These are phyloP conservation scores for Heptranchias perlo DNA, from an alignment of 2,113 vertebrate genomes.

Conservation along the genomic window DNA sequence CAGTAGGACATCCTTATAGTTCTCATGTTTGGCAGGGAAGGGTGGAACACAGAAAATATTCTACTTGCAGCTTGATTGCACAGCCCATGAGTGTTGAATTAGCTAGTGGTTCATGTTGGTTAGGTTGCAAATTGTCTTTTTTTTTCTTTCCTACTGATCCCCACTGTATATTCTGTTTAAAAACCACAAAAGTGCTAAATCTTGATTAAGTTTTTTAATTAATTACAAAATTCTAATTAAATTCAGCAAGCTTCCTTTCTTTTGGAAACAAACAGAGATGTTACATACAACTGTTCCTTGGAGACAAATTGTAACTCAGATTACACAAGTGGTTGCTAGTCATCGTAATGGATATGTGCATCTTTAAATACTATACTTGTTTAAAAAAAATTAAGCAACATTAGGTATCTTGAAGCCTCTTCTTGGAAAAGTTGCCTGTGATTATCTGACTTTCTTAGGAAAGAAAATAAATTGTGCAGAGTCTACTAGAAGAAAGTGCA, in stretches of 20 bases:
- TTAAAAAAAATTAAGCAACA: background rate
- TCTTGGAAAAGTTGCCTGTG: background rate
- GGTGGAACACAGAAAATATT: background rate
- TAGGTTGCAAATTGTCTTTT: background rate
- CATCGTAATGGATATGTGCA: background rate
- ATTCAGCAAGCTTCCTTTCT: background rate
- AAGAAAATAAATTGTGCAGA: background rate
- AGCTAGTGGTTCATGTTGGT: background rate
- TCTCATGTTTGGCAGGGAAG: background rate
- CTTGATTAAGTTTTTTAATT: background rate
- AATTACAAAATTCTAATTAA: background rate
- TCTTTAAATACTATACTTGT: background rate
- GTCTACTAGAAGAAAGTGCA: no score
- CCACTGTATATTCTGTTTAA: background rate
- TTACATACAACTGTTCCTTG: background rate
- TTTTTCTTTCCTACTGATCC: background rate
- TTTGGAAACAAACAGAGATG: background rate
- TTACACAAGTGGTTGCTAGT: background rate
- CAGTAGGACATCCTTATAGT: background rate
- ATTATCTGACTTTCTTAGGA: background rate
- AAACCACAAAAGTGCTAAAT: background rate
- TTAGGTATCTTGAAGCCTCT: background rate
- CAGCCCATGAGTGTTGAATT: background rate
- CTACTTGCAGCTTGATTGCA: background rate
- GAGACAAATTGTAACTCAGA: background rate